Percentiles rank a stretch among this genome's conserved stretches.
Conservation (phyloP, 2,113 vertebrate species). For the Rhinoderma darwinii region DNA sequence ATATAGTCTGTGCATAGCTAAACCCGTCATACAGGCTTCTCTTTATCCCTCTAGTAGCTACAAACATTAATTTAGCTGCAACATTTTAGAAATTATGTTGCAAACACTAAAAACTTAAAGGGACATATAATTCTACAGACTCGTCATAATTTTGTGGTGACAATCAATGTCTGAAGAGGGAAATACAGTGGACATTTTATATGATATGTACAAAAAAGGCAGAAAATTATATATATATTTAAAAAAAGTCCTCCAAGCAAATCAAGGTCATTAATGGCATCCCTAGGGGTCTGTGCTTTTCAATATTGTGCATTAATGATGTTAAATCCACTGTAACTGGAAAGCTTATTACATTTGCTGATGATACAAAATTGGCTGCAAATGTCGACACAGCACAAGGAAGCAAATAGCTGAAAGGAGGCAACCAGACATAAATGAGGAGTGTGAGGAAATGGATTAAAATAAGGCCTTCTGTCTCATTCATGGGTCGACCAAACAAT, state of each 20-base stretch:
- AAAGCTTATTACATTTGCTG: constrained; percentile 58
- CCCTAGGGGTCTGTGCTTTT: constrained; percentile 47
- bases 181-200: constrained; percentile 13
- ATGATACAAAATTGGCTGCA: constrained; percentile 53
- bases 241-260: constrained; percentile 37
- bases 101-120: background rate
- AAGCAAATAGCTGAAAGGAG: constrained; percentile 51
- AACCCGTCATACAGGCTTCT: too few relatives aligned
- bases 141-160: background rate
- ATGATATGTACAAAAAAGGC: constrained; percentile 24
- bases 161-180: background rate
- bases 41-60: too few relatives aligned
- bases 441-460: constrained; percentile 2
- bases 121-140: too few relatives aligned
- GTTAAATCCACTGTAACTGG: constrained; percentile 57
- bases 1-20: too few relatives aligned
- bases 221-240: constrained; percentile 25
- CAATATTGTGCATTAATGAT: constrained; percentile 56
- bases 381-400: constrained; percentile 58
- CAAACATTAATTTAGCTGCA: too few relatives aligned
- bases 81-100: too few relatives aligned
- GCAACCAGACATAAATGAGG: constrained; percentile 10
- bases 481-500: background rate
- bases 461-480: background rate
- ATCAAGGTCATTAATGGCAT: constrained; percentile 46